Conservation (phyloP, 1,140 invertebrate genomes). For the Heliconius himera region DNA sequence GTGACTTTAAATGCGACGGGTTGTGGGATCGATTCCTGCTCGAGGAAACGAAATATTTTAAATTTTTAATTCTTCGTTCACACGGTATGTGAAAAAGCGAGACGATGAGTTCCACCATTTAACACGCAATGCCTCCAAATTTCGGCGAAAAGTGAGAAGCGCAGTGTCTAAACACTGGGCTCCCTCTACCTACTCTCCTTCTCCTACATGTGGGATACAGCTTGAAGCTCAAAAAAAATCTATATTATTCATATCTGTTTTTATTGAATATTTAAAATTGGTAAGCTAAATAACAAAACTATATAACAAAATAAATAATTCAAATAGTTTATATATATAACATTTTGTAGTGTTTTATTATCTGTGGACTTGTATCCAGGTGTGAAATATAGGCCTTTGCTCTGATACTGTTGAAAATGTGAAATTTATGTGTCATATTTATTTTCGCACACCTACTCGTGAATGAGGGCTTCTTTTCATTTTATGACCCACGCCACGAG, state of each 20-base stretch:
- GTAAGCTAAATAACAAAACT: neutral
- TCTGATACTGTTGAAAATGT: conserved; percentile 66
- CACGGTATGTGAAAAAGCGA: neutral
- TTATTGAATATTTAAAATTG: neutral
- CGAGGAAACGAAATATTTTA: too few relatives aligned
- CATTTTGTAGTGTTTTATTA: neutral
- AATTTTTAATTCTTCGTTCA: too few relatives aligned
- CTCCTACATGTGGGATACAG: too few relatives aligned
- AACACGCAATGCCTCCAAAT: too few relatives aligned
- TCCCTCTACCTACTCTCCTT: too few relatives aligned
- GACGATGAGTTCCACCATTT: too few relatives aligned
- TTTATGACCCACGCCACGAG: conserved; percentile 63
- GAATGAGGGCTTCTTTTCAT: conserved; percentile 66
- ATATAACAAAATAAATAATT: neutral
- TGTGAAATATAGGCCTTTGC: conserved; percentile 4
- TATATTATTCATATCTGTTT: neutral
- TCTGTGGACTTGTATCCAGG: conserved; percentile 7
- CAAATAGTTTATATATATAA: neutral
- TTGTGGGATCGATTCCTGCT: too few relatives aligned
- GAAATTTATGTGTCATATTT: conserved; percentile 70
- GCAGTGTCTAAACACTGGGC: too few relatives aligned
- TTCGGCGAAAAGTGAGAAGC: too few relatives aligned
- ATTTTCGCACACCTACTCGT: conserved; percentile 55
- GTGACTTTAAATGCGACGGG: too few relatives aligned
- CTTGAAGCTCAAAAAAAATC: too few relatives aligned